Evolutionary conservation across 2,113 vertebrate genomes (phyloP).

Genomic region (Seriola quinqueradiata): DNA sequence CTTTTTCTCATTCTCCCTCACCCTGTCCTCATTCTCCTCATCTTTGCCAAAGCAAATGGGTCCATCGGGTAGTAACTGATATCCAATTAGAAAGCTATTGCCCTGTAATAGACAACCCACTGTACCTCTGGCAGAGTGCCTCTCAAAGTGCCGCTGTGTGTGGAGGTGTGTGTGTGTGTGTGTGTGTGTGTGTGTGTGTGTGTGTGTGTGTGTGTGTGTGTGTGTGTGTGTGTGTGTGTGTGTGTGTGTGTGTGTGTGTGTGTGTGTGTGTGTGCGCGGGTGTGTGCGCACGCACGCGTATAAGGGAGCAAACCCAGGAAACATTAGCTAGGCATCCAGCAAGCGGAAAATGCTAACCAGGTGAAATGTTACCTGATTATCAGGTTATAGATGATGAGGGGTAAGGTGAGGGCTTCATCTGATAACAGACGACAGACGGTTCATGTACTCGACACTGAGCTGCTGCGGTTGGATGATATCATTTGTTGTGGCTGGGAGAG

Average conservation of each 20-base stretch:
- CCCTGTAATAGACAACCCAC: slow-evolving; percentile 59
- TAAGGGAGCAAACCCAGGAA: background rate
- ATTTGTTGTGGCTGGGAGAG: slow-evolving; percentile 32
- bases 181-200: slow-evolving; percentile 2
- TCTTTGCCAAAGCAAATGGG: slow-evolving; percentile 54
- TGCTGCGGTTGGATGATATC: background rate
- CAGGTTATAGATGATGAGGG: background rate
- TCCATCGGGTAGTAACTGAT: slow-evolving; percentile 64
- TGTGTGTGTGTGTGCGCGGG: background rate
- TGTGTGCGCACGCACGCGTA: background rate
- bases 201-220: too few species aligned
- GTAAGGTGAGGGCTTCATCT: slow-evolving; percentile 5
- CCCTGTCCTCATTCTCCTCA: slow-evolving; percentile 25
- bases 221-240: too few species aligned
- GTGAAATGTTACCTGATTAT: slow-evolving; percentile 35
- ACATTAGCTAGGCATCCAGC: slow-evolving; percentile 19
- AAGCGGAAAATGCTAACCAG: slow-evolving; percentile 20
- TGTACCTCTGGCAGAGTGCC: slow-evolving; percentile 54
- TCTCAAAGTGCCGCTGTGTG: slow-evolving; percentile 13
- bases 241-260: background rate
- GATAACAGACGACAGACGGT: background rate
- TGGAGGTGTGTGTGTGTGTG: too few species aligned
- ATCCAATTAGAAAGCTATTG: slow-evolving; percentile 65
- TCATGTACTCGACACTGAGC: slow-evolving; percentile 9
- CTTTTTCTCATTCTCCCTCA: slow-evolving; percentile 14